Conservation (phyloP, 1,140 invertebrate species). For the Drosophila tsacasi region DNA sequence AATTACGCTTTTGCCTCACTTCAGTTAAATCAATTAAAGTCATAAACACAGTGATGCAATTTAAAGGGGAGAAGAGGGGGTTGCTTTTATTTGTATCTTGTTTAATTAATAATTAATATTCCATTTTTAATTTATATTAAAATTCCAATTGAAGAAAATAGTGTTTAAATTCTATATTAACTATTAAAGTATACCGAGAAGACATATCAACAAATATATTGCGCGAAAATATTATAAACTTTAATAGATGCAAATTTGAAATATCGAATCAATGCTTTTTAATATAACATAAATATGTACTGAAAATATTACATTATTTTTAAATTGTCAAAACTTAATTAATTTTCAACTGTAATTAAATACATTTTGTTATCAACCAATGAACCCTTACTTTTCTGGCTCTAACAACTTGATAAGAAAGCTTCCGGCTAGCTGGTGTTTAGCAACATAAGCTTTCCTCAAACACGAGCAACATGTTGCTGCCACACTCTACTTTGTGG, state of each 20-base stretch:
- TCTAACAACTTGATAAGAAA: slow-evolving; percentile 45
- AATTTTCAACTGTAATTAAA: not conserved
- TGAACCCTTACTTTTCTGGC: not conserved
- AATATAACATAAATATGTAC: no score
- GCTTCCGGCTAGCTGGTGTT: slow-evolving; percentile 37
- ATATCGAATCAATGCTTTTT: no score
- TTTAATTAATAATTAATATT: not conserved
- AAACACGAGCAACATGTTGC: slow-evolving; percentile 31
- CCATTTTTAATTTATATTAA: not conserved
- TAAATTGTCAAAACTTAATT: no score
- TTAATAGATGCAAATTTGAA: no score
- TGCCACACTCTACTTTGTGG: slow-evolving; percentile 9
- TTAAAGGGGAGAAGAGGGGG: not conserved
- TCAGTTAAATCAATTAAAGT: slow-evolving; percentile 65
- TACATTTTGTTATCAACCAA: not conserved
- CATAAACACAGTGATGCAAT: slow-evolving; percentile 51
- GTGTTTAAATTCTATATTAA: no score
- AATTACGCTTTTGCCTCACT: slow-evolving; percentile 30
- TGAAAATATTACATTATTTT: no score
- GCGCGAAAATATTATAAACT: no score
- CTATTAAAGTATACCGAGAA: no score
- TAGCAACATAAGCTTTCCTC: slow-evolving; percentile 33
- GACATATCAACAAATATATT: no score
- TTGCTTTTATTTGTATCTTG: not conserved
- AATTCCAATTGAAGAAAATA: no score